Percentiles rank a stretch among this genome's conserved stretches.
phyloP scores from a whole-genome alignment of 2,888 invertebrate species.

The Lasioglossum lativentre region DNA sequence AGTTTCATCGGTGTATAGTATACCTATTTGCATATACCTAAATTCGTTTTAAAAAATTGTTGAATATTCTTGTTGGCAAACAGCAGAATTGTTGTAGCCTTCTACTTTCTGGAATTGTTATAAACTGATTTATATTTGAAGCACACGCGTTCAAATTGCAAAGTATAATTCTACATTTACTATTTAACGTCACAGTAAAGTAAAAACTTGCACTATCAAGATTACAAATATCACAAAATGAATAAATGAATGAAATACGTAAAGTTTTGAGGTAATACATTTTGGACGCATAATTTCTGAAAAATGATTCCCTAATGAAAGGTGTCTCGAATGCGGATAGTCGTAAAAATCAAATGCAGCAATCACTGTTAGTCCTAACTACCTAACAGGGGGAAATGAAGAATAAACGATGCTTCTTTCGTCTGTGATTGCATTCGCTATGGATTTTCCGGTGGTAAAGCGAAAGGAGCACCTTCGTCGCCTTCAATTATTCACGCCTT shows the following conservation, averaged over 20 bases:
- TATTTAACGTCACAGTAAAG: background rate
- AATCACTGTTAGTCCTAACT: background rate
- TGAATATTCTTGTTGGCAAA: no score
- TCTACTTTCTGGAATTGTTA: no score
- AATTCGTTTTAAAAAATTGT: no score
- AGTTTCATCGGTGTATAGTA: no score
- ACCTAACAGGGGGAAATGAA: background rate
- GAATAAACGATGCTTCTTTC: conserved; percentile 58
- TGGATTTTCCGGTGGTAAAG: conserved; percentile 72
- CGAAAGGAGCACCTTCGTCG: conserved; percentile 54
- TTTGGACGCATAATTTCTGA: background rate
- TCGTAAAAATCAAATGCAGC: background rate
- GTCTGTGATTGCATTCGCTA: conserved; percentile 77
- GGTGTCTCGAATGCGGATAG: background rate
- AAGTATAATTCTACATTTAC: background rate
- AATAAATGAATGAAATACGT: background rate
- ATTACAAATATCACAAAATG: no score
- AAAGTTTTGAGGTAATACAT: background rate
- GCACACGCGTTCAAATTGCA: no score
- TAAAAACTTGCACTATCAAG: no score
- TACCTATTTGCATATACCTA: no score
- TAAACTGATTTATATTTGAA: no score
- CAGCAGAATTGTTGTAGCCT: no score
- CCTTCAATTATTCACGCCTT: conserved; percentile 70
- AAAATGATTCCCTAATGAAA: background rate